Conservation (phyloP, 2,113 vertebrate species). For the Acanthochromis polyacanthus region DNA sequence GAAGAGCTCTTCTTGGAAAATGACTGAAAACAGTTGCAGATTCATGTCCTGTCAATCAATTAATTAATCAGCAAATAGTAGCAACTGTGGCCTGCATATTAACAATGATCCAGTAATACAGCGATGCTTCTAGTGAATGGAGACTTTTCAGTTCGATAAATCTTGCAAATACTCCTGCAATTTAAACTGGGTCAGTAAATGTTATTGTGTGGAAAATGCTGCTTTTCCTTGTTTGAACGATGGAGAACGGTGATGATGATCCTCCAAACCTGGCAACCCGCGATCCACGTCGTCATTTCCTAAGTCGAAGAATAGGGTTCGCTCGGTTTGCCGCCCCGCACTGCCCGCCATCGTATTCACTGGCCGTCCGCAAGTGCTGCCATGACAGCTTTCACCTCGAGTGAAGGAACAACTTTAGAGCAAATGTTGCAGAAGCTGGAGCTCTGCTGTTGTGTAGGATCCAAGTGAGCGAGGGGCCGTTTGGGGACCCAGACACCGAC, state of each 20-base stretch:
- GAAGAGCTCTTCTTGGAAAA: too few relatives aligned
- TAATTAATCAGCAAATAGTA: background rate
- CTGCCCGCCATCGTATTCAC: conserved; percentile 1
- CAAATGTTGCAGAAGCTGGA: conserved; percentile 4
- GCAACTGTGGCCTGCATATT: background rate
- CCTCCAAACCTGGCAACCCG: conserved; percentile 69
- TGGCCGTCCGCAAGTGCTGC: background rate
- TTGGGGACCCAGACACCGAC: conserved; percentile 3
- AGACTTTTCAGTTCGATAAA: too few relatives aligned
- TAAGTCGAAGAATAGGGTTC: conserved; percentile 32
- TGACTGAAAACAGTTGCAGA: too few relatives aligned
- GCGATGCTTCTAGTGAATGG: too few relatives aligned
- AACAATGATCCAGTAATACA: background rate
- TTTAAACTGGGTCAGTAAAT: too few relatives aligned
- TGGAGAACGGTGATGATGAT: too few relatives aligned
- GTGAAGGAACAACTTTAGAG: background rate
- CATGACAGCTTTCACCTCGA: conserved; percentile 21
- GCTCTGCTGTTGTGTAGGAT: background rate
- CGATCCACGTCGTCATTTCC: conserved; percentile 78
- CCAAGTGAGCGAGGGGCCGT: background rate
- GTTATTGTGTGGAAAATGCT: background rate
- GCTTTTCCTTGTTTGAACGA: background rate
- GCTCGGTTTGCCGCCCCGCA: conserved; percentile 22
- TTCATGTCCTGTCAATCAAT: too few relatives aligned
- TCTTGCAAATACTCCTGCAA: too few relatives aligned